Percentiles rank a stretch among this genome's conserved stretches.
Evolutionary conservation across 2,113 vertebrate species (phyloP).

Genomic region (Stigmatopora argus): DNA sequence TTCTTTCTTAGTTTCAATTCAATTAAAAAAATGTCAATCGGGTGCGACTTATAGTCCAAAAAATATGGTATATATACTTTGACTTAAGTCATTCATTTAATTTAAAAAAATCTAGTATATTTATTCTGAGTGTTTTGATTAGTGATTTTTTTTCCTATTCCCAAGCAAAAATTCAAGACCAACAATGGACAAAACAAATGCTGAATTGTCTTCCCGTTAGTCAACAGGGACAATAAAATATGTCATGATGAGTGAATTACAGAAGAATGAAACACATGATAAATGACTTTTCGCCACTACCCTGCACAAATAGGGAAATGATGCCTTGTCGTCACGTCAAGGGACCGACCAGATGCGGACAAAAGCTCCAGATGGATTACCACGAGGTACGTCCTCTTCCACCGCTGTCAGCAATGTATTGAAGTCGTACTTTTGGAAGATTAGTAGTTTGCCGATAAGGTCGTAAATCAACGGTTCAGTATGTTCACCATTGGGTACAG

Average conservation of each 20-base stretch:
- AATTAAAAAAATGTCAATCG: no score
- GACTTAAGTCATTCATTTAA: no score
- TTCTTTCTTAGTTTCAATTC: no score
- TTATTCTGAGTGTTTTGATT: no score
- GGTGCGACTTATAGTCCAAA: no score
- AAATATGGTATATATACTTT: no score
- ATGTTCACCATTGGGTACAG: background rate
- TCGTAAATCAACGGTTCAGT: background rate
- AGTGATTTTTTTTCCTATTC: no score
- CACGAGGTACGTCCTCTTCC: slow-evolving; percentile 2
- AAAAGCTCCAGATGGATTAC: background rate
- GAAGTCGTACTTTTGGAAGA: background rate
- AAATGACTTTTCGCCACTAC: background rate
- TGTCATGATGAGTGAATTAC: slow-evolving; percentile 24
- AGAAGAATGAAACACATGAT: background rate
- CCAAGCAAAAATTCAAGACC: no score
- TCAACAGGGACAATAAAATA: background rate
- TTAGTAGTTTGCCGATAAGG: background rate
- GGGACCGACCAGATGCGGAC: background rate
- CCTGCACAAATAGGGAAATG: background rate
- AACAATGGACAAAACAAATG: background rate
- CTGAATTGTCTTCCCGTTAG: background rate
- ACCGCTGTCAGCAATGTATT: background rate
- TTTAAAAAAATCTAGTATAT: no score
- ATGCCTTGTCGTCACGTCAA: background rate